Conservation (phyloP, 2,888 invertebrate species). For the Lasioglossum pauxillum region DNA sequence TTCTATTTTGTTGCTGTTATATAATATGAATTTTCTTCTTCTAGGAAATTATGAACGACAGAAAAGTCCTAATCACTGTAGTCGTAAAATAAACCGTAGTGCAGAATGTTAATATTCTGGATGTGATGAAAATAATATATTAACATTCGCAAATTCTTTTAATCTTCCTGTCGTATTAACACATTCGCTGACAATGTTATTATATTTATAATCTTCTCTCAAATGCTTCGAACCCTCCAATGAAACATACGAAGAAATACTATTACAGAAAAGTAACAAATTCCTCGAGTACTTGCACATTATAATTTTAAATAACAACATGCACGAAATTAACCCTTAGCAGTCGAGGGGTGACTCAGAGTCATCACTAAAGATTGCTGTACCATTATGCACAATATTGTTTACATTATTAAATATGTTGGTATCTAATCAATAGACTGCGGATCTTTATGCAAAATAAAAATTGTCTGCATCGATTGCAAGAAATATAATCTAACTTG, state of each 20-base stretch:
- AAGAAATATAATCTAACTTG: no score
- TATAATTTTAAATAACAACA: not conserved
- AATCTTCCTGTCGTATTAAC: not conserved
- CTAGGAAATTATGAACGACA: not conserved
- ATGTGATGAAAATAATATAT: not conserved
- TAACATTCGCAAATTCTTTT: not conserved
- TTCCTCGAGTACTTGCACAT: not conserved
- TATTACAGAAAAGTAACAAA: not conserved
- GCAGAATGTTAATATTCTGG: not conserved
- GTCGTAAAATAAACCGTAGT: not conserved
- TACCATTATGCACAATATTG: no score
- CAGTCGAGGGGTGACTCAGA: no score
- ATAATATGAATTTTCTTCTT: not conserved
- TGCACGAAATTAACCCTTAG: not conserved
- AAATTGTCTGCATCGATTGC: no score
- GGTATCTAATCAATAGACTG: no score
- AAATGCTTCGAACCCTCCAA: not conserved
- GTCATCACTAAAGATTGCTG: no score
- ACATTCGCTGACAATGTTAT: not conserved
- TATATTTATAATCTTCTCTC: not conserved
- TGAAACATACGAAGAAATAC: no score
- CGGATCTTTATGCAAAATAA: no score
- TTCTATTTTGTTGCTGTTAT: not conserved
- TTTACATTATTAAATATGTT: no score
- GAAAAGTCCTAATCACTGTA: not conserved